Conservation (phyloP, 2,113 vertebrate species). For the Addax nasomaculatus region DNA sequence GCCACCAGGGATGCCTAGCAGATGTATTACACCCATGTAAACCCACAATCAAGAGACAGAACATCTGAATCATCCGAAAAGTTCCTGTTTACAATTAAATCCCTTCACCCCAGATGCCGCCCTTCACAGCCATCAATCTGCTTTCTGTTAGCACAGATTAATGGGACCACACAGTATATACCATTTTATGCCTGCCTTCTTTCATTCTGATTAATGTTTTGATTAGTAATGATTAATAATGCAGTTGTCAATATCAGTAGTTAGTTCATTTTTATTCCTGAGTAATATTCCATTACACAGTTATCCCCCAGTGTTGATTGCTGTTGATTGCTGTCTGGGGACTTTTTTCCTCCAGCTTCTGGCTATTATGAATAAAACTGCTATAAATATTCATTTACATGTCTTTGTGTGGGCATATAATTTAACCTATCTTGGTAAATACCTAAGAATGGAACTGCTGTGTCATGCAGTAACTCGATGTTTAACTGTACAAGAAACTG, state of each 20-base stretch:
- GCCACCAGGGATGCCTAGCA: neutral
- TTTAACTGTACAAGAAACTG: neutral
- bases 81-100: neutral
- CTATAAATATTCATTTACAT: neutral
- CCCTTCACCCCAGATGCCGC: accelerated
- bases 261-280: neutral
- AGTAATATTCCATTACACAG: neutral
- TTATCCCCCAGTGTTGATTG: neutral
- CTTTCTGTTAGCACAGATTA: neutral
- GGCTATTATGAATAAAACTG: neutral
- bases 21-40: neutral
- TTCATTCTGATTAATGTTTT: neutral
- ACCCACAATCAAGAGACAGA: neutral
- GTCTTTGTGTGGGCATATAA: neutral
- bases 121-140: neutral
- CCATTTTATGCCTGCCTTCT: neutral
- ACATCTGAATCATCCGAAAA: no score
- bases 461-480: neutral
- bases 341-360: neutral
- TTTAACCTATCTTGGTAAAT: neutral
- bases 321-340: neutral
- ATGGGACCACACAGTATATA: neutral
- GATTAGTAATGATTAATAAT: neutral
- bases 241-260: neutral
- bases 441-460: neutral